Evolutionary conservation across 2,113 vertebrate genomes (phyloP).

Genomic region (Rhegmatorhina hoffmannsi): DNA sequence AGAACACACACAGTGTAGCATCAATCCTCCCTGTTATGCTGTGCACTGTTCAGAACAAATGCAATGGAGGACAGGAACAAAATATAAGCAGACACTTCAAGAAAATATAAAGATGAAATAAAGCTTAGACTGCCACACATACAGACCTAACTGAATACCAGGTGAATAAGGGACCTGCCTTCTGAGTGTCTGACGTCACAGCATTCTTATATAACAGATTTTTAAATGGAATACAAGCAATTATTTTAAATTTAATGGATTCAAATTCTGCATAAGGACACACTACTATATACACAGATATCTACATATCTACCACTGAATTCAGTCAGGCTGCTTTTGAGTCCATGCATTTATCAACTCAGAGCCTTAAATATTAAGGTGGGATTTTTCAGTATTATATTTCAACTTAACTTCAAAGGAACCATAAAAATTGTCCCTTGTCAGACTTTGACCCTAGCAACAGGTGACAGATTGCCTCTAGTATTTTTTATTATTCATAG

Average conservation of each 20-base stretch:
- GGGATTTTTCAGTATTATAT: neutral
- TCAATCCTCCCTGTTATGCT: neutral
- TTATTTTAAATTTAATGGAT: neutral
- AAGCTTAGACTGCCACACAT: neutral
- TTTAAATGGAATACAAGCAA: neutral
- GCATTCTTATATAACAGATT: neutral
- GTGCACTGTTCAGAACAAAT: neutral
- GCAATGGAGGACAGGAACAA: neutral
- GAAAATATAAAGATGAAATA: neutral
- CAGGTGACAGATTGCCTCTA: slow-evolving; percentile 43
- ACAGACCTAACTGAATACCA: neutral
- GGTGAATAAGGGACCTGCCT: neutral
- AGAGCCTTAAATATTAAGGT: neutral
- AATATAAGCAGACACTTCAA: neutral
- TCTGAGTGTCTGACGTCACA: neutral
- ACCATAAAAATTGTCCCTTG: neutral
- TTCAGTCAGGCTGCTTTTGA: neutral
- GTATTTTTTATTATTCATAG: slow-evolving; percentile 17
- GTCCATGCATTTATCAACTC: neutral
- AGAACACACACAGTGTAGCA: neutral
- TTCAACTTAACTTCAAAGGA: neutral
- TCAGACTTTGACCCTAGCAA: slow-evolving; percentile 62
- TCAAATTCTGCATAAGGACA: neutral
- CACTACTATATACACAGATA: neutral
- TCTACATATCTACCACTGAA: neutral